phyloP scores from a whole-genome alignment of 2,113 vertebrate species.

The Psilopogon haemacephalus region DNA sequence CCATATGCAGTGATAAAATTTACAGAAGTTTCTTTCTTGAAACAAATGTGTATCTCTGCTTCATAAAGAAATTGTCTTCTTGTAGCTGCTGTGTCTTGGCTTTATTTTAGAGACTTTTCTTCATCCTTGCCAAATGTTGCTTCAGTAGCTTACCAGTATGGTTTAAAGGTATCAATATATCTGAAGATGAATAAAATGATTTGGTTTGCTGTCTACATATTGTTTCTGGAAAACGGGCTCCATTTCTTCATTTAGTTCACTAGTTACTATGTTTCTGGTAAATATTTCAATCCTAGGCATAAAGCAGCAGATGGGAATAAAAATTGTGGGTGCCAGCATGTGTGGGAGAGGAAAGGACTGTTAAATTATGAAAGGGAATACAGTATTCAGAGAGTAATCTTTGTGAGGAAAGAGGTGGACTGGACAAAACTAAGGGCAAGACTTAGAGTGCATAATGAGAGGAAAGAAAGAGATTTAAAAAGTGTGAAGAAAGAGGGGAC shows the following conservation, averaged over 20 bases:
- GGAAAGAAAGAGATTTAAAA: neutral
- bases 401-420: neutral
- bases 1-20: slow-evolving; percentile 7
- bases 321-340: slow-evolving; percentile 65
- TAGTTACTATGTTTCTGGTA: slow-evolving; percentile 69
- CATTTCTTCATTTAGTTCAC: slow-evolving; percentile 66
- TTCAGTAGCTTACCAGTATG: neutral
- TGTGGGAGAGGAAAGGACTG: slow-evolving; percentile 65
- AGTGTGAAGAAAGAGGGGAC: neutral
- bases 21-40: neutral
- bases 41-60: neutral
- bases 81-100: neutral
- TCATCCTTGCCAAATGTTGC: neutral
- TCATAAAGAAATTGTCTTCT: neutral
- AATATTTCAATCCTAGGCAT: slow-evolving; percentile 67
- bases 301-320: slow-evolving; percentile 69
- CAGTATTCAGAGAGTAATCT: neutral
- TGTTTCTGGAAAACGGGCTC: slow-evolving; percentile 53
- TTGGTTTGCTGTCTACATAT: slow-evolving; percentile 21
- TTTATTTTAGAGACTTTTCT: neutral
- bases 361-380: slow-evolving; percentile 40
- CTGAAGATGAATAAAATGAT: neutral
- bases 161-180: neutral
- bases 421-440: neutral
- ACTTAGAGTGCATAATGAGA: neutral